These are phyloP conservation scores for Latrodectus geometricus DNA, from an alignment of 1,140 invertebrate genomes.

Conservation along the genomic window DNA sequence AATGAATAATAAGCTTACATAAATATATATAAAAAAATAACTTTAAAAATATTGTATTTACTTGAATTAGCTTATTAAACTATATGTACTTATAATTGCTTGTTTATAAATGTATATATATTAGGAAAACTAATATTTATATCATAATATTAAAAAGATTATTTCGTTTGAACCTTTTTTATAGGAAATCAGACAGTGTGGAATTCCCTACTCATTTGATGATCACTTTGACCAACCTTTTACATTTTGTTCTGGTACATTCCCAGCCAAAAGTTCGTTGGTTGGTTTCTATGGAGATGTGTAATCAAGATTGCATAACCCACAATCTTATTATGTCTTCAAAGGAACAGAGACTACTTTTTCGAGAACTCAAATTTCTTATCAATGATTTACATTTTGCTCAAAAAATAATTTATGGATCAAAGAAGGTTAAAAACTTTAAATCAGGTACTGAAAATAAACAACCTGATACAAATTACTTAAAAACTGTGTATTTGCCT, in stretches of 20 bases:
- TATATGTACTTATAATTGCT: too few relatives aligned
- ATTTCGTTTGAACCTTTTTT: conserved; percentile 65
- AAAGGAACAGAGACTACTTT: conserved; percentile 26
- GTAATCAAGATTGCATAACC: conserved; percentile 43
- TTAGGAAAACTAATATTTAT: neutral
- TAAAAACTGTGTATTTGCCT: conserved; percentile 29
- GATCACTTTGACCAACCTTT: conserved; percentile 77
- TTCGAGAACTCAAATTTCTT: conserved; percentile 13
- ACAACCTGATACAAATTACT: conserved; percentile 23
- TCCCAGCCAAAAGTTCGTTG: conserved; percentile 60
- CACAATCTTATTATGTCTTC: conserved; percentile 50
- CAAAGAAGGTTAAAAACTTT: neutral
- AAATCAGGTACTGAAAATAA: neutral
- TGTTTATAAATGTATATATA: neutral
- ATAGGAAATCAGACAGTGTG: conserved; percentile 80
- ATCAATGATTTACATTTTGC: conserved; percentile 49
- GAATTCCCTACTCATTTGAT: conserved; percentile 76
- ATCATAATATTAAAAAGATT: neutral
- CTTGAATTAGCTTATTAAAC: too few relatives aligned
- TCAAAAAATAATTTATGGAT: conserved; percentile 22
- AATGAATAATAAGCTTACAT: too few relatives aligned
- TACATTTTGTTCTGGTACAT: conserved; percentile 80
- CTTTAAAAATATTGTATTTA: neutral
- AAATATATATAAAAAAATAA: too few relatives aligned
- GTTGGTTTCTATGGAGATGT: conserved; percentile 56